Conservation (phyloP, 2,797 vertebrate species). For the Brotula barbata region DNA sequence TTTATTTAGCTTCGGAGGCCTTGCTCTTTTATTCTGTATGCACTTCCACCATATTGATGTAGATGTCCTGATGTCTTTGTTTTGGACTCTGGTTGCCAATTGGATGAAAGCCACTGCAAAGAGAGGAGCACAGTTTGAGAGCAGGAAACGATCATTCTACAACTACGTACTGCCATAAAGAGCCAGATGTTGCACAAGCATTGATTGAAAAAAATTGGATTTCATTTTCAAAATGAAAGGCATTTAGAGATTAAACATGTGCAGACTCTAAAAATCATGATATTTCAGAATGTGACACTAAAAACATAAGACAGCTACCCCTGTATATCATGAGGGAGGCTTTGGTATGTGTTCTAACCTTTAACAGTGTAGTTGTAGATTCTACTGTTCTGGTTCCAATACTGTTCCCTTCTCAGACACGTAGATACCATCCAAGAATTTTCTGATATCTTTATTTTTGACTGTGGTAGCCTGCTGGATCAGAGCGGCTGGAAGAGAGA, state of each 20-base stretch:
- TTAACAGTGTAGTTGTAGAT: conserved; percentile 41
- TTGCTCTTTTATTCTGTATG: conserved; percentile 52
- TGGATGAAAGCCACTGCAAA: conserved; percentile 67
- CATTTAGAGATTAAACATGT: too few species aligned
- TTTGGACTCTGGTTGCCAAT: conserved; percentile 65
- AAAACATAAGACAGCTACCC: conserved; percentile 1
- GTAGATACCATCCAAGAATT: conserved; percentile 99
- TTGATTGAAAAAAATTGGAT: too few species aligned
- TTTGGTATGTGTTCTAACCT: conserved; percentile 71
- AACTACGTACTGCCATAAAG: background rate
- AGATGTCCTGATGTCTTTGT: conserved; percentile 72
- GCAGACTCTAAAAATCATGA: too few species aligned
- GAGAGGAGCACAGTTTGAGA: background rate
- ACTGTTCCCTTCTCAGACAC: conserved; percentile 99
- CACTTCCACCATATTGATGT: conserved; percentile 70
- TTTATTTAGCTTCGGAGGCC: conserved; percentile 74
- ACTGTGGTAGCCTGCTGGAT: conserved; percentile 99
- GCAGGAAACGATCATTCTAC: background rate
- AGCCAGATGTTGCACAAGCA: background rate
- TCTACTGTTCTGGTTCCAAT: conserved; percentile 83
- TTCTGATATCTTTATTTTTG: conserved; percentile 99
- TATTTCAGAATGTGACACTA: background rate
- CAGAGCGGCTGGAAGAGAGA: conserved; percentile 88
- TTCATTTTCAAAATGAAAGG: too few species aligned
- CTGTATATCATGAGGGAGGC: conserved; percentile 1